A percentile compares a stretch with the other conserved stretches of the same genome.
phyloP scores from a whole-genome alignment of 2,797 vertebrate genomes.

The Cossypha heuglini region DNA sequence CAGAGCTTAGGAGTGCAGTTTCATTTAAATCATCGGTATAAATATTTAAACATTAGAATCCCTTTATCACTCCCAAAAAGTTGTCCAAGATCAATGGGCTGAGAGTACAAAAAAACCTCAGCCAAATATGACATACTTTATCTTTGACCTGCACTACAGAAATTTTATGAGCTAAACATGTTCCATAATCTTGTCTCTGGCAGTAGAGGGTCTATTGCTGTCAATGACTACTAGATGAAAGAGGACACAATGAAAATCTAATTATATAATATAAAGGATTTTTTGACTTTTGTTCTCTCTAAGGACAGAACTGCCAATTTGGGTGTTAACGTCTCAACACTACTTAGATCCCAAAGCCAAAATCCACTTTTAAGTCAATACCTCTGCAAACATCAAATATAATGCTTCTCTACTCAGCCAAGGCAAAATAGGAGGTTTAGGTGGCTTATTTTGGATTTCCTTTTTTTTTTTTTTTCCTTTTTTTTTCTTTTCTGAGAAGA shows the following conservation, averaged over 20 bases:
- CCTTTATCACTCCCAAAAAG: not conserved
- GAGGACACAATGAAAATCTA: not conserved
- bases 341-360: not conserved
- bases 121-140: not conserved
- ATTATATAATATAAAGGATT: not conserved
- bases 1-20: not conserved
- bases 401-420: not conserved
- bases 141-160: not conserved
- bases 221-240: not conserved
- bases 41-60: constrained; percentile 16
- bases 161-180: not conserved
- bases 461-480: not conserved
- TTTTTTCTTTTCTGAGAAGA: not conserved
- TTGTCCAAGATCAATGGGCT: not conserved
- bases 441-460: rapidly evolving
- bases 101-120: not conserved
- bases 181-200: not conserved
- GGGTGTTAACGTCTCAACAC: not conserved
- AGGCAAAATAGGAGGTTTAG: rapidly evolving
- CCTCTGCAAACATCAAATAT: not conserved
- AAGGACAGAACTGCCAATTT: not conserved
- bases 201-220: not conserved
- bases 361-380: not conserved
- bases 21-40: not conserved
- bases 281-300: not conserved